These are phyloP conservation scores for Magallana ariakensis DNA, from an alignment of 1,140 invertebrate species.

Conservation along the genomic window DNA sequence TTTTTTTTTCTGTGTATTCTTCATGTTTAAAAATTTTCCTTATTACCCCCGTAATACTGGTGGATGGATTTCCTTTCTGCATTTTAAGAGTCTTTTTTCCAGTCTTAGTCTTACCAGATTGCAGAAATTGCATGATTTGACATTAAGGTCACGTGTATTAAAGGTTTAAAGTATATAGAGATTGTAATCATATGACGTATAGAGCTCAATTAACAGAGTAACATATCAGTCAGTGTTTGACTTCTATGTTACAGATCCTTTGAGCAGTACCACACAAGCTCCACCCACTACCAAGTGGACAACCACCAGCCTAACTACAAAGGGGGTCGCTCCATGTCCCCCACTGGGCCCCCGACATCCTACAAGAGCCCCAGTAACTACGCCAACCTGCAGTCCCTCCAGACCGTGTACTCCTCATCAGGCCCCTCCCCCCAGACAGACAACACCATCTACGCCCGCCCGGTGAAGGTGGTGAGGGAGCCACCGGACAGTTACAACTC, in stretches of 20 bases:
- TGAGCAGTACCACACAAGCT: constrained; percentile 6
- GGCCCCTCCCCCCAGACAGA: constrained; percentile 43
- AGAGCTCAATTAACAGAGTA: too few relatives aligned
- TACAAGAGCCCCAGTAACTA: constrained; percentile 51
- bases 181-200: too few relatives aligned
- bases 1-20: too few relatives aligned
- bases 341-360: constrained; percentile 21
- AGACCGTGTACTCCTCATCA: constrained; percentile 42
- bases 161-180: too few relatives aligned
- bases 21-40: too few relatives aligned
- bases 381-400: constrained; percentile 47
- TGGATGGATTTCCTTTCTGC: too few relatives aligned
- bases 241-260: background rate
- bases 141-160: too few relatives aligned
- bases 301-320: constrained; percentile 9
- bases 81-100: too few relatives aligned
- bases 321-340: constrained; percentile 20
- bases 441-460: constrained; percentile 51
- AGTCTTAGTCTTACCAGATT: too few relatives aligned
- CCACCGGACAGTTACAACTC: constrained; percentile 34
- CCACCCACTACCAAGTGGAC: constrained; percentile 26
- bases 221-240: too few relatives aligned
- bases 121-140: too few relatives aligned
- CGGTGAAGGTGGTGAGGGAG: constrained; percentile 31
- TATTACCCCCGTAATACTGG: too few relatives aligned